phyloP scores from a whole-genome alignment of 2,113 vertebrate genomes.

The Sula dactylatra region DNA sequence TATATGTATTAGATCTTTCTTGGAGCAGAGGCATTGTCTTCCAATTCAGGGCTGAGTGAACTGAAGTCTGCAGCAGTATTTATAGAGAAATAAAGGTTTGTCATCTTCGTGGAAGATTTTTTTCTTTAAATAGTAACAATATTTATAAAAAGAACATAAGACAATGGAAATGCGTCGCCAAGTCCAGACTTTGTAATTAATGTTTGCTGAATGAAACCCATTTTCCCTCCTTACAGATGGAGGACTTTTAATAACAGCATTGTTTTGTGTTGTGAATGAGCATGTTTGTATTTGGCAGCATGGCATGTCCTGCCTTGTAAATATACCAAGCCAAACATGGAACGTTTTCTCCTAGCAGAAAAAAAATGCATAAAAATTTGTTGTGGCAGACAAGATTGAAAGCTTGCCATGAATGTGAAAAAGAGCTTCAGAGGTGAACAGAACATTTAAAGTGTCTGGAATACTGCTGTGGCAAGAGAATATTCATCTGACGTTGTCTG shows the following conservation, averaged over 20 bases:
- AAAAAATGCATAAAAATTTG: background rate
- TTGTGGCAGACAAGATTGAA: background rate
- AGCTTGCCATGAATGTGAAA: background rate
- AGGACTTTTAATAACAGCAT: background rate
- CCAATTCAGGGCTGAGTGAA: background rate
- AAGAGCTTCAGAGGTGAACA: constrained; percentile 5
- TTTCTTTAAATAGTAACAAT: background rate
- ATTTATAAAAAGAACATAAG: background rate
- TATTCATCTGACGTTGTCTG: constrained; percentile 29
- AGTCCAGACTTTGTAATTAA: background rate
- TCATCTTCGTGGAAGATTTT: background rate
- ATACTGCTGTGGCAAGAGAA: constrained; percentile 38
- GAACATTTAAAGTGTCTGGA: constrained; percentile 33
- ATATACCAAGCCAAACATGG: background rate
- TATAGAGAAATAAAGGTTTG: background rate
- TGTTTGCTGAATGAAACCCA: background rate
- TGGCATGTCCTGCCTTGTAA: background rate
- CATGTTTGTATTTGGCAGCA: background rate
- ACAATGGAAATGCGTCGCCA: background rate
- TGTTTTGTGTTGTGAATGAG: background rate
- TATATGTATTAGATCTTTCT: background rate
- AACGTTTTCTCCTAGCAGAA: background rate
- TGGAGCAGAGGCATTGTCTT: background rate
- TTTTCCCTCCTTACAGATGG: background rate
- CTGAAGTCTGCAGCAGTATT: background rate